Conservation (phyloP, 2,888 invertebrate genomes). For the Ectropis crepuscularia region DNA sequence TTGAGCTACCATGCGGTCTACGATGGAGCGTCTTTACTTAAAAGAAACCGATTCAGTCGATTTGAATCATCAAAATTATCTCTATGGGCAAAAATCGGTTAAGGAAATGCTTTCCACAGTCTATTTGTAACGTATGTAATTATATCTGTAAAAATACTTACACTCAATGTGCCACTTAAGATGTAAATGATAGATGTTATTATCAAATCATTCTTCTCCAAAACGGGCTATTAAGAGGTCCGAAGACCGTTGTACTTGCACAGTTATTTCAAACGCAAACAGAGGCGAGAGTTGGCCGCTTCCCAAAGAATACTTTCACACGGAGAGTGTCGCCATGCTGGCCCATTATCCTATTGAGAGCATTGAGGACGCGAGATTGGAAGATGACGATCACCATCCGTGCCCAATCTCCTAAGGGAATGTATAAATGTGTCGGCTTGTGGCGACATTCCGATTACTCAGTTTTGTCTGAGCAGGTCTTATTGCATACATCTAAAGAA, state of each 20-base stretch:
- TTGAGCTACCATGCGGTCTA: no score
- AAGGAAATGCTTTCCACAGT: no score
- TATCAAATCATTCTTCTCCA: no score
- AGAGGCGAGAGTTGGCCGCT: slow-evolving; percentile 25
- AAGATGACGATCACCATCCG: slow-evolving; percentile 41
- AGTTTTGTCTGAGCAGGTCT: slow-evolving; percentile 1
- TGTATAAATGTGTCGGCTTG: neutral
- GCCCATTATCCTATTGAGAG: slow-evolving; percentile 48
- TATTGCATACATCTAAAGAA: slow-evolving; percentile 9
- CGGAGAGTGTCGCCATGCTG: slow-evolving; percentile 44
- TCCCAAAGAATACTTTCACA: slow-evolving; percentile 57
- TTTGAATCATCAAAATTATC: no score
- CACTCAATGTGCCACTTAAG: no score
- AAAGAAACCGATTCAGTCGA: no score
- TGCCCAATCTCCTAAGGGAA: slow-evolving; percentile 23
- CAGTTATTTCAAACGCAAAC: neutral
- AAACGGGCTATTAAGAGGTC: no score
- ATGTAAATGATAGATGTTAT: no score
- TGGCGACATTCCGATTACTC: neutral
- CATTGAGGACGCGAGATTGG: slow-evolving; percentile 39
- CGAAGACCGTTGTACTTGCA: neutral
- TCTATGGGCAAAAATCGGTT: no score
- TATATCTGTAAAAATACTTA: no score
- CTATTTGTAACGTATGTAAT: no score
- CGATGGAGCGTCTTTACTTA: no score